phyloP scores from a whole-genome alignment of 2,797 vertebrate species.

The Sebastes minor region DNA sequence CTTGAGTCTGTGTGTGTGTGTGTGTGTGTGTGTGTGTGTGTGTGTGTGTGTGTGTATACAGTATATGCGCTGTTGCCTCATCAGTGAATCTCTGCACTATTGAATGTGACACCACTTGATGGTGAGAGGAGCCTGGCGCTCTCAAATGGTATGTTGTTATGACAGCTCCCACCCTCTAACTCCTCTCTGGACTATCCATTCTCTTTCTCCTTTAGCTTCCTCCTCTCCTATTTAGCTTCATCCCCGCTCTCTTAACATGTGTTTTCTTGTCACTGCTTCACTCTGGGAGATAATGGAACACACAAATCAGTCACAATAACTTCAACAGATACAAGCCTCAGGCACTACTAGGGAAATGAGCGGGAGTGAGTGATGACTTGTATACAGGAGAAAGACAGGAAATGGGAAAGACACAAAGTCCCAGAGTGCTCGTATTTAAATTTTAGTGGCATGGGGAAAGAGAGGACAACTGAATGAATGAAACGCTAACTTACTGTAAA shows the following conservation, averaged over 20 bases:
- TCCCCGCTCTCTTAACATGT: constrained; percentile 12
- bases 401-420: constrained; percentile 16
- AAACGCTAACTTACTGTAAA: neutral
- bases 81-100: constrained; percentile 70
- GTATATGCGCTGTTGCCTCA: constrained; percentile 71
- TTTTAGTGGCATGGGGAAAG: neutral
- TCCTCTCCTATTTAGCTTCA: constrained; percentile 5
- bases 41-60: constrained; percentile 60
- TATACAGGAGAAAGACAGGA: constrained; percentile 2
- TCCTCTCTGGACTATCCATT: constrained; percentile 38
- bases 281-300: constrained; percentile 41
- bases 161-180: constrained; percentile 63
- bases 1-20: constrained; percentile 16
- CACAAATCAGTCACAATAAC: constrained; percentile 18
- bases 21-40: constrained; percentile 62
- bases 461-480: constrained; percentile 5
- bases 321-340: constrained; percentile 20
- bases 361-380: neutral
- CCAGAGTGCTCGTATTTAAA: neutral
- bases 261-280: constrained; percentile 18
- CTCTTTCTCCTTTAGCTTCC: constrained; percentile 15
- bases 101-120: constrained; percentile 77
- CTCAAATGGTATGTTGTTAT: constrained; percentile 75
- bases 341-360: neutral
- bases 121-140: constrained; percentile 64